Evolutionary conservation across 2,113 vertebrate genomes (phyloP).

Genomic region (Plecotus auritus): DNA sequence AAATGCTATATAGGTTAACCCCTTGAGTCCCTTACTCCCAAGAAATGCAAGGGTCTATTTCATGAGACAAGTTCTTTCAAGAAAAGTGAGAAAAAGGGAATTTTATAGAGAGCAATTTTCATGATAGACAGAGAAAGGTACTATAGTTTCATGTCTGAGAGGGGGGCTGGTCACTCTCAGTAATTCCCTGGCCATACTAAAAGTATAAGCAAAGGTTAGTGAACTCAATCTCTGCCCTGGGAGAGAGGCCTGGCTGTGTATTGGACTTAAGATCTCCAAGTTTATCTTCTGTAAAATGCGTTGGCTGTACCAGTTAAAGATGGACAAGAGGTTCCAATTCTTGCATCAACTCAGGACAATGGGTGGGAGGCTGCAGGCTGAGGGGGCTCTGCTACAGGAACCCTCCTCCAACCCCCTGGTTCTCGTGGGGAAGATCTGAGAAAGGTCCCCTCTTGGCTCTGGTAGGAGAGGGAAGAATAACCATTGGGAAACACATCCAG

Average conservation of each 20-base stretch:
- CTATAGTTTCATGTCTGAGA: neutral
- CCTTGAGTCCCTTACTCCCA: neutral
- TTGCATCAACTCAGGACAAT: neutral
- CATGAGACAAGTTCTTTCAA: neutral
- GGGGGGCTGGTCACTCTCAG: neutral
- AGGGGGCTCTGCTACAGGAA: neutral
- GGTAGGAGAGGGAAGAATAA: neutral
- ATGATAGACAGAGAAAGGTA: neutral
- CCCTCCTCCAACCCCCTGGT: too few species aligned
- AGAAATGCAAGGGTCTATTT: neutral
- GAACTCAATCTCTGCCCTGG: neutral
- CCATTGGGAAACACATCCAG: neutral
- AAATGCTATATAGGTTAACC: neutral
- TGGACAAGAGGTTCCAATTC: neutral
- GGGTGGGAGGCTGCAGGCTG: neutral
- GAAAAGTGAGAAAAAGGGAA: neutral
- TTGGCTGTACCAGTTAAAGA: fast-evolving
- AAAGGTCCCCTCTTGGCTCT: too few species aligned
- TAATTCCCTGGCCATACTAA: fast-evolving
- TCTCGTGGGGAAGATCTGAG: neutral
- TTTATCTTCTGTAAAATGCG: neutral
- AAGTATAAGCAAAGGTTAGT: neutral
- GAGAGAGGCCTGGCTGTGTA: fast-evolving
- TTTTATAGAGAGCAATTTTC: neutral
- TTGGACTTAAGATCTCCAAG: neutral